A percentile compares a stretch with the other conserved stretches of the same genome.
Conservation (phyloP, 2,113 vertebrate species). For the Hippopotamus amphibius region DNA sequence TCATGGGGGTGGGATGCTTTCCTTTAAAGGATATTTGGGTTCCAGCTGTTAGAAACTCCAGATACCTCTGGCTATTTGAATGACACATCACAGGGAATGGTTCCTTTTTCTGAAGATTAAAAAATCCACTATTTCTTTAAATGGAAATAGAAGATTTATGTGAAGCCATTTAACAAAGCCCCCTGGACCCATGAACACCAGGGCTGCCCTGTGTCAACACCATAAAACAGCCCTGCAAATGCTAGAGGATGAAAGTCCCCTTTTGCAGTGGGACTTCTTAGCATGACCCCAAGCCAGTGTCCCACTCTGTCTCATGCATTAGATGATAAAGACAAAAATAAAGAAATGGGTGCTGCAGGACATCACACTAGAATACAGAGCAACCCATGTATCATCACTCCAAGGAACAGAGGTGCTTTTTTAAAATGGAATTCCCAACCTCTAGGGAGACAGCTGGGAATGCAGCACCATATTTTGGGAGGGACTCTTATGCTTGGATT, state of each 20-base stretch:
- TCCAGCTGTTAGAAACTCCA: slow-evolving; percentile 7
- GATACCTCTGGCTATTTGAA: slow-evolving; percentile 50
- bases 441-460: not conserved
- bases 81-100: not conserved
- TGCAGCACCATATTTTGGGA: not conserved
- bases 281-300: not conserved
- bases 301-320: not conserved
- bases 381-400: not conserved
- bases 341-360: not conserved
- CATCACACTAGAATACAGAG: not conserved
- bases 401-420: not conserved
- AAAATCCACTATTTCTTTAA: slow-evolving; percentile 48
- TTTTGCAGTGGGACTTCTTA: not conserved
- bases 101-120: slow-evolving; percentile 1
- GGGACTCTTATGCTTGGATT: not conserved
- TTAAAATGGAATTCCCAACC: not conserved
- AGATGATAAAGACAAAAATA: not conserved
- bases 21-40: not conserved
- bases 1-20: not conserved
- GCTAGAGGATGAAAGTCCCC: not conserved
- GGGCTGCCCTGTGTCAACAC: not conserved
- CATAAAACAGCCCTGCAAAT: not conserved
- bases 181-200: not conserved
- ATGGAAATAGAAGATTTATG: slow-evolving; percentile 25
- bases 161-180: slow-evolving; percentile 55